phyloP scores from a whole-genome alignment of 2,888 invertebrate species.

The Diogma glabrata region DNA sequence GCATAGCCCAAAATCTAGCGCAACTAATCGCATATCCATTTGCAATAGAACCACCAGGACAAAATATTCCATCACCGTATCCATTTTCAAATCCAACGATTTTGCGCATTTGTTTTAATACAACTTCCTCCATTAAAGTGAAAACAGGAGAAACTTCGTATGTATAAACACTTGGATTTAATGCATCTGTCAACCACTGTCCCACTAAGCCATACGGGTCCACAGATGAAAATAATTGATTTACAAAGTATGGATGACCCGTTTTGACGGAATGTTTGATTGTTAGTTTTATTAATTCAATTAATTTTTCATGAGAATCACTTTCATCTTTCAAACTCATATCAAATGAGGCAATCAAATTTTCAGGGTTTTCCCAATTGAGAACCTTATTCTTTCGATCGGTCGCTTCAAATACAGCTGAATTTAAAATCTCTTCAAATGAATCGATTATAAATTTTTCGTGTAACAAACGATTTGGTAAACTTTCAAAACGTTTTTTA shows the following conservation, averaged over 20 bases:
- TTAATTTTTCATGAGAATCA: constrained; percentile 53
- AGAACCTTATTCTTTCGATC: constrained; percentile 61
- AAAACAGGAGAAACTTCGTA: constrained; percentile 85
- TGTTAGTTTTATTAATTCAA: constrained; percentile 54
- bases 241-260: constrained; percentile 80
- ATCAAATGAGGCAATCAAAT: constrained; percentile 54
- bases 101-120: constrained; percentile 64
- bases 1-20: constrained; percentile 59
- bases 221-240: constrained; percentile 74
- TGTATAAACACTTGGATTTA: constrained; percentile 80
- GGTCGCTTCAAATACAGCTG: constrained; percentile 65
- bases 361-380: constrained; percentile 68
- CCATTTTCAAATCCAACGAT: constrained; percentile 65
- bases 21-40: constrained; percentile 87
- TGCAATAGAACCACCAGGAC: constrained; percentile 81
- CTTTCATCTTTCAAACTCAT: constrained; percentile 47
- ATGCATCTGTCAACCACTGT: constrained; percentile 74
- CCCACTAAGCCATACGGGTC: constrained; percentile 76
- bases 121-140: constrained; percentile 74
- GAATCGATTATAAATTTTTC: constrained; percentile 61
- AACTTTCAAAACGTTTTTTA: constrained; percentile 40
- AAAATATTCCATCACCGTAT: constrained; percentile 75
- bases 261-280: constrained; percentile 82
- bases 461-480: constrained; percentile 50
- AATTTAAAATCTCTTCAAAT: constrained; percentile 57